These are phyloP conservation scores for Girardinus metallicus DNA, from an alignment of 2,797 vertebrate genomes.

Conservation along the genomic window DNA sequence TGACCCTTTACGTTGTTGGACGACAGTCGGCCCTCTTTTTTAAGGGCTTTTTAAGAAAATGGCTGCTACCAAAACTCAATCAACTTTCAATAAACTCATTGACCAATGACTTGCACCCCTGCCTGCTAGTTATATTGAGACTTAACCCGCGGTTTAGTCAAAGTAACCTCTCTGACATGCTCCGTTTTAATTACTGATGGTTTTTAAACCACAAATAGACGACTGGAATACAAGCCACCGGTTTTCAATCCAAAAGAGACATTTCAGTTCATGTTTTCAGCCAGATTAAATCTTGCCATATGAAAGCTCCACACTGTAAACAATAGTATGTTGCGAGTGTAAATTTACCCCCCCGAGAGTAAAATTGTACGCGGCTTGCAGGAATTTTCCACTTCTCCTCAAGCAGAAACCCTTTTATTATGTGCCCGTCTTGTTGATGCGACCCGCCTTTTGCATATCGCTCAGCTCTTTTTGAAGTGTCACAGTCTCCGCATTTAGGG, in stretches of 20 bases:
- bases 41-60: no score
- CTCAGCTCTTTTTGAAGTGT: conserved; percentile 38
- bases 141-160: background rate
- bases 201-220: background rate
- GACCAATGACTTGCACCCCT: no score
- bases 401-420: conserved; percentile 42
- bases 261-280: conserved; percentile 6
- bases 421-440: conserved; percentile 27
- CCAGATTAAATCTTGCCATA: conserved; percentile 19
- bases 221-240: background rate
- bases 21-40: no score
- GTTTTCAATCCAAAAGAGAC: conserved; percentile 13
- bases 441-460: conserved; percentile 21
- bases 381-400: conserved; percentile 40
- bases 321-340: conserved; percentile 12
- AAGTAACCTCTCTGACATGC: background rate
- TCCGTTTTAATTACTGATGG: background rate
- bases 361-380: conserved; percentile 9
- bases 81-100: no score
- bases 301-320: conserved; percentile 24
- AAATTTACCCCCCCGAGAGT: conserved; percentile 29
- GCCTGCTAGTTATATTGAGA: background rate
- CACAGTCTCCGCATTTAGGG: background rate
- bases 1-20: no score
- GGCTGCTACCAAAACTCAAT: no score